Conservation (phyloP, 2,797 vertebrate species). For the Acipenser oxyrinchus region DNA sequence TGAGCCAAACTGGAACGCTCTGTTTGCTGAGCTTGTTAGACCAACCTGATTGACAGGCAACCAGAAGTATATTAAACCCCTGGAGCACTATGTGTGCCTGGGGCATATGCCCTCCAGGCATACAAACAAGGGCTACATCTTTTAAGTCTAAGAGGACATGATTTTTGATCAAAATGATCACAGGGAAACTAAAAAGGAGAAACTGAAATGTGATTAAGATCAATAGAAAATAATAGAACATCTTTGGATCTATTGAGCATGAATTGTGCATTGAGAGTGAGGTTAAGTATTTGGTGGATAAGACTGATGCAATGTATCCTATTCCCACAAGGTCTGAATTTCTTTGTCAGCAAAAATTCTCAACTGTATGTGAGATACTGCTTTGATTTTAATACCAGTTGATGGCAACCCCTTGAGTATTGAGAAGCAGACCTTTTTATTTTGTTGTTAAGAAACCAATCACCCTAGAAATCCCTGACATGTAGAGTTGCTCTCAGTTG, state of each 20-base stretch:
- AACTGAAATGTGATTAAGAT: neutral
- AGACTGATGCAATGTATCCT: neutral
- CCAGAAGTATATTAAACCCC: neutral
- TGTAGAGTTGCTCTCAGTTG: neutral
- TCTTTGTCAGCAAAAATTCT: neutral
- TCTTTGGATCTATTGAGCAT: neutral
- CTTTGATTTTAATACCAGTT: slow-evolving; percentile 1
- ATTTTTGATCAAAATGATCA: neutral
- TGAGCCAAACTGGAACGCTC: neutral
- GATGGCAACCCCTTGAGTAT: neutral
- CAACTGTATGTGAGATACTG: neutral
- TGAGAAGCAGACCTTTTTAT: neutral
- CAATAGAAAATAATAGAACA: neutral
- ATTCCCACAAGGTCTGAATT: neutral
- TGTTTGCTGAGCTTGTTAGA: neutral
- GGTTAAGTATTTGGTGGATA: neutral
- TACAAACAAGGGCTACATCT: neutral
- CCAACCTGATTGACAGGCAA: neutral
- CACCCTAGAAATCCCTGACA: neutral
- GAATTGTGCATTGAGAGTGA: neutral
- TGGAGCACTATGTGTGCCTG: neutral
- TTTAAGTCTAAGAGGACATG: neutral
- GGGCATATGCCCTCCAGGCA: neutral
- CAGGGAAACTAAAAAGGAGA: neutral
- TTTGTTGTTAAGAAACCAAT: neutral